A percentile compares a stretch with the other conserved stretches of the same genome.
Evolutionary conservation across 2,888 invertebrate genomes (phyloP).

Genomic region (Lasioglossum morio): DNA sequence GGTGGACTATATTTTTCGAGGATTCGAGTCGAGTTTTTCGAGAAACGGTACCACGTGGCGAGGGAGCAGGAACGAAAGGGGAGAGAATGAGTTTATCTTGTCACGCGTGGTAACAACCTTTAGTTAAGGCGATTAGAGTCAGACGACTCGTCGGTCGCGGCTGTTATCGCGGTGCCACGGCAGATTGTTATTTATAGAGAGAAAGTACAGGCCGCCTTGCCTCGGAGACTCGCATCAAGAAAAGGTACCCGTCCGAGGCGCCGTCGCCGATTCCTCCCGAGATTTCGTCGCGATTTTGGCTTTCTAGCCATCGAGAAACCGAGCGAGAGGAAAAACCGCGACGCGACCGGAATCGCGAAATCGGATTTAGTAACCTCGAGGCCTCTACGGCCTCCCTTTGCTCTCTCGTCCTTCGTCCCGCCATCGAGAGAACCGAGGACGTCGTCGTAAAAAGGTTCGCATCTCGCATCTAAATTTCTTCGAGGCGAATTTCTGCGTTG

Average conservation of each 20-base stretch:
- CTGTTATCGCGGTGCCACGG: conserved; percentile 64
- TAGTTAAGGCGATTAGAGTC: conserved; percentile 71
- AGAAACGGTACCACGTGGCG: not conserved
- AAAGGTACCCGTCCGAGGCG: conserved; percentile 13
- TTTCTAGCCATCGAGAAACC: conserved; percentile 20
- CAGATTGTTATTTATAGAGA: conserved; percentile 77
- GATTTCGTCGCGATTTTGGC: conserved; percentile 27
- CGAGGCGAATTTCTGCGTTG: conserved; percentile 1
- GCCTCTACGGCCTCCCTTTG: not conserved
- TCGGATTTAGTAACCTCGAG: not conserved
- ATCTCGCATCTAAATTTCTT: not conserved
- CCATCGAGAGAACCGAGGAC: not conserved
- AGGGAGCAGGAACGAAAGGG: conserved; percentile 22
- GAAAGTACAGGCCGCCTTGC: conserved; percentile 64
- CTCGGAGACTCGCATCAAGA: conserved; percentile 23
- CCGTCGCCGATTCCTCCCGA: conserved; percentile 5
- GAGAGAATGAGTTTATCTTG: conserved; percentile 45
- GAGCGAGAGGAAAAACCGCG: not conserved
- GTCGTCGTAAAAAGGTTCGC: not conserved
- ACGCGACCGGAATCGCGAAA: conserved; percentile 7
- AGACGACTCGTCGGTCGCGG: conserved; percentile 61
- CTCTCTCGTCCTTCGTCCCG: not conserved
- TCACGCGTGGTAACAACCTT: conserved; percentile 69
- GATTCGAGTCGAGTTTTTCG: not conserved
- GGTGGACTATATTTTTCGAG: not conserved